Percentiles rank a stretch among this genome's conserved stretches.
These are phyloP conservation scores for Polyploca ridens DNA, from an alignment of 2,888 invertebrate genomes.

Conservation along the genomic window DNA sequence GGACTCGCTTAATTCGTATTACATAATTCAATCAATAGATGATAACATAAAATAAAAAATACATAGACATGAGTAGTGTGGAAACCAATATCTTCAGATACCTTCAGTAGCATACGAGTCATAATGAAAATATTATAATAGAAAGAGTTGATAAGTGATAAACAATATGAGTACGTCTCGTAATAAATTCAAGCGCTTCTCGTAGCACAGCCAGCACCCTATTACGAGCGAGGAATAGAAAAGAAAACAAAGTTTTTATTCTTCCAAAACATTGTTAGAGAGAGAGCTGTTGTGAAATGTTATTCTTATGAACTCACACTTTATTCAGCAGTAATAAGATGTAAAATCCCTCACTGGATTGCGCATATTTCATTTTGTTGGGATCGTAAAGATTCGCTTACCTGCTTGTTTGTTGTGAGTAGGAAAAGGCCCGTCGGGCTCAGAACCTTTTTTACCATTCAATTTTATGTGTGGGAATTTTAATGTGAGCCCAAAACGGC, in stretches of 20 bases:
- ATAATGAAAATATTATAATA: background rate
- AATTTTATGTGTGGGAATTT: conserved; percentile 83
- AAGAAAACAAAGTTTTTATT: conserved; percentile 63
- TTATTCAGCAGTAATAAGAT: conserved; percentile 67
- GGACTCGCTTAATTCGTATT: background rate
- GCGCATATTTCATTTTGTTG: conserved; percentile 73
- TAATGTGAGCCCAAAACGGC: conserved; percentile 77
- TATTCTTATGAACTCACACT: conserved; percentile 59
- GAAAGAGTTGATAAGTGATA: conserved; percentile 47
- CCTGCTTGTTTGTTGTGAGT: conserved; percentile 82
- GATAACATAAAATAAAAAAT: background rate
- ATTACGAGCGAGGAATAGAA: conserved; percentile 38
- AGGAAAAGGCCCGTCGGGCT: conserved; percentile 72
- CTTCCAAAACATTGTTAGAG: conserved; percentile 56
- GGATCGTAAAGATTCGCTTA: conserved; percentile 81
- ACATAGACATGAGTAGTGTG: background rate
- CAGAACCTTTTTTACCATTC: conserved; percentile 72
- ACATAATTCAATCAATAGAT: no score
- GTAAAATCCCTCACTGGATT: conserved; percentile 67
- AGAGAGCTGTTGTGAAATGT: conserved; percentile 53
- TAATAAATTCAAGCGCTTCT: conserved; percentile 35
- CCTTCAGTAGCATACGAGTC: no score
- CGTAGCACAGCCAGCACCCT: conserved; percentile 38
- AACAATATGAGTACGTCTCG: conserved; percentile 40
- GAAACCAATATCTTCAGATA: no score